Evolutionary conservation across 2,797 vertebrate genomes (phyloP), one percentile per base, ranked within the genome.

Genomic region (Sus cebifrons): DNA sequence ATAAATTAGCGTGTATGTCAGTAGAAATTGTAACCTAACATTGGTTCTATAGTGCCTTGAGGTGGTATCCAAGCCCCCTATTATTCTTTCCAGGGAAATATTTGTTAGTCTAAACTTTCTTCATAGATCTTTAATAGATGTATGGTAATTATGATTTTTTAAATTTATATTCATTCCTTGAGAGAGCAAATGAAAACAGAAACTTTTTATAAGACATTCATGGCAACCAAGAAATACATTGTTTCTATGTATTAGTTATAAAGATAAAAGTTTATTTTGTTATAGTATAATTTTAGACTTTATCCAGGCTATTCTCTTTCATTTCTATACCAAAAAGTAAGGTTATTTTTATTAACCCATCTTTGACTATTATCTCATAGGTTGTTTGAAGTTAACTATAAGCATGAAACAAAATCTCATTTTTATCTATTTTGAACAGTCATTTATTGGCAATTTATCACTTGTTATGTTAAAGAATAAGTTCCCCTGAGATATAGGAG

Each of bases 291-390:
- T 44, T 44, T 58, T 16, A 65, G 15, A 27, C 18, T 60, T 60
- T 44, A 56, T 4, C n/a, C 58, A 65, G n/a, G 25, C 2, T 11
- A 70, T 13, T 93, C 12, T 16, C 1, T 90, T 93, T 90, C 6
- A 17, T 95, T 84, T 68, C 36, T 71, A 84, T 74, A 52, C 9
- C 52, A 68, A 64, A 94, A 78, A 21, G 11, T 13, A 54, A 78
- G 14, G 9, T 17, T 77, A 52, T 60, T 71, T 52, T 23, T 17
- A 84, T 60, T 52, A 84, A 58, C 68, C 23, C 40, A 29, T 75
- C 49, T 84, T 60, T 70, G 27, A 70, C 12, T 68, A 23, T 52
- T 25, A 13, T 77, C 79, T 52, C 23, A 70, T 36, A 40, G 14
- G 29, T n/a, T 77, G 17, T 67, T 77, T 84, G 9, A 40, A 62